A percentile compares a stretch with the other conserved stretches of the same genome.
Evolutionary conservation across 37 sponge, comb jelly and placozoan species (phyloP).

Genomic region (Oscarella lobularis): DNA sequence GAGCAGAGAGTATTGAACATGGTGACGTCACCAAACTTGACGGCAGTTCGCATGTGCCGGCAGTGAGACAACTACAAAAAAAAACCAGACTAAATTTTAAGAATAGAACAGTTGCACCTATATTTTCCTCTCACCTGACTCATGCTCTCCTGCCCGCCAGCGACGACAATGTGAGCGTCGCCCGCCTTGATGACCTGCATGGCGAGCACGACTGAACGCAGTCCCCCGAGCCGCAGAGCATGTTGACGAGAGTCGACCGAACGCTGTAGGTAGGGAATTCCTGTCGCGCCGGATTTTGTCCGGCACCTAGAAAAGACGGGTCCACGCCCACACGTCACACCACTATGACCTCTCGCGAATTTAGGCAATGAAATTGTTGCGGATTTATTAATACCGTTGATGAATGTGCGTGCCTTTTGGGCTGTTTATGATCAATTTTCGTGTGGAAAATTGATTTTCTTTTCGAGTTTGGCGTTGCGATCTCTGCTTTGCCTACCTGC

Average conservation of each 20-base stretch:
- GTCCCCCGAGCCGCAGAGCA: conserved; percentile 94
- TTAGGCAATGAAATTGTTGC: too few relatives aligned
- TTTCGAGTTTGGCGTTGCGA: too few relatives aligned
- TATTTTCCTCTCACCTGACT: conserved; percentile 42
- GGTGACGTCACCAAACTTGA: conserved; percentile 54
- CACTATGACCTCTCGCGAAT: too few relatives aligned
- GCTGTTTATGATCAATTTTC: too few relatives aligned
- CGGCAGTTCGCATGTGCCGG: conserved; percentile 44
- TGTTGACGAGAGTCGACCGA: conserved; percentile 69
- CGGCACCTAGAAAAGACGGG: too few relatives aligned
- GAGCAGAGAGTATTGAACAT: conserved; percentile 62
- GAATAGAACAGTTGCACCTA: too few relatives aligned
- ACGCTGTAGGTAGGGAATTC: conserved; percentile 66
- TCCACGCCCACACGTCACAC: conserved; percentile 12
- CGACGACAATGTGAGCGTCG: conserved; percentile 56
- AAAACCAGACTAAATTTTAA: too few relatives aligned
- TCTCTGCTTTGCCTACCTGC: too few relatives aligned
- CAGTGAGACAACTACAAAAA: conserved; percentile 58
- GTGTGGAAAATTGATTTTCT: too few relatives aligned
- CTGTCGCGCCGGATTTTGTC: conserved; percentile 86
- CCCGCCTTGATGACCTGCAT: conserved; percentile 57
- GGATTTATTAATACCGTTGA: too few relatives aligned
- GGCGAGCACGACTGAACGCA: conserved; percentile 62
- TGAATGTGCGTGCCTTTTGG: too few relatives aligned
- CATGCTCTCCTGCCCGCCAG: conserved; percentile 96